These are phyloP conservation scores for Anaspis maculata DNA, from an alignment of 2,888 invertebrate genomes.

Conservation along the genomic window DNA sequence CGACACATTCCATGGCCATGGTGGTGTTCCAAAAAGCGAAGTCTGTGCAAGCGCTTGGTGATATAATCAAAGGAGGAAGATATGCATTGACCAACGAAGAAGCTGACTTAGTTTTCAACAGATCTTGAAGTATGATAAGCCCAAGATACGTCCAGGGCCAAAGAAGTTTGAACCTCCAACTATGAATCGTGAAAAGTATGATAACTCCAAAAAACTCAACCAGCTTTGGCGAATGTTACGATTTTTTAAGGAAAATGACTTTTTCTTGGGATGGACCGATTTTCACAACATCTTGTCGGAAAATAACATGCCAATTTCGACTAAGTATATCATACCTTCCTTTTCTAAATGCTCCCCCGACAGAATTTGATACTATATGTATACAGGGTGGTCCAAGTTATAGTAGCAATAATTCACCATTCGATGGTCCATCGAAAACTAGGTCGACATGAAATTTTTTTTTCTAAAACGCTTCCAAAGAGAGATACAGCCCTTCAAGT, in stretches of 20 bases:
- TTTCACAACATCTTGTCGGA: slow-evolving; percentile 3
- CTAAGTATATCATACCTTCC: slow-evolving; percentile 12
- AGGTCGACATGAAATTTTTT: too few species aligned
- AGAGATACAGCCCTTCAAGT: too few species aligned
- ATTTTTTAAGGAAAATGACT: background rate
- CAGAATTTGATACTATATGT: slow-evolving; percentile 12
- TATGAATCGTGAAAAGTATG: background rate
- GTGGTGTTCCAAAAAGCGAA: slow-evolving; percentile 13
- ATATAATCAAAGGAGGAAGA: background rate
- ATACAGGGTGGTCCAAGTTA: too few species aligned
- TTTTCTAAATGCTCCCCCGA: slow-evolving; percentile 14
- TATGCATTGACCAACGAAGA: background rate
- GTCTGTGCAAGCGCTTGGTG: slow-evolving; percentile 5
- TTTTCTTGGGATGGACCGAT: background rate
- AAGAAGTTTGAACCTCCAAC: background rate
- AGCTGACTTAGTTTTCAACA: background rate
- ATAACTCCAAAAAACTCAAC: background rate
- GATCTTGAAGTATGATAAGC: background rate
- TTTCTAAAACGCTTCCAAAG: too few species aligned
- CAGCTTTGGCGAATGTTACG: background rate
- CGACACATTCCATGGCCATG: slow-evolving; percentile 9
- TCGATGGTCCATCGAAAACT: too few species aligned
- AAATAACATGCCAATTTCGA: slow-evolving; percentile 11
- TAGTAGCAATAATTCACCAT: too few species aligned
- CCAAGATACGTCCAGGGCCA: background rate